Base-by-base conservation (phyloP, 2,888 invertebrate genomes). In the Crematogaster levior region DNA sequence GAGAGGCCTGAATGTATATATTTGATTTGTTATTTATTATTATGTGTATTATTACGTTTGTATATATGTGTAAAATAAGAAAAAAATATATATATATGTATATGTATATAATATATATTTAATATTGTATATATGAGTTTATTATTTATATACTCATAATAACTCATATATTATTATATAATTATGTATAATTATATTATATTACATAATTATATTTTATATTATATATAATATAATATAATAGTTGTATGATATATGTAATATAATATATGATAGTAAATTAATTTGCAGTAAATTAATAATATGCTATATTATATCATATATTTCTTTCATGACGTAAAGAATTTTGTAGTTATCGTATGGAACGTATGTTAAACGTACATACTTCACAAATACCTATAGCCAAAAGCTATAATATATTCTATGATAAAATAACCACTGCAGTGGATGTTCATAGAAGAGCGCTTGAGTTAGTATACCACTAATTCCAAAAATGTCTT, bases 271-370 rank as follows among this genome's bases (percentile, higher is more conserved):
- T n/a, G n/a, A n/a, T n/a, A n/a, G n/a, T n/a, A n/a, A n/a, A n/a
- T n/a, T n/a, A n/a, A n/a, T n/a, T n/a, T n/a, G n/a, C n/a, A n/a
- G n/a, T 34, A 34, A 27, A n/a, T 40, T 56, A 7, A 53, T 40
- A 5, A 15, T 27, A 24, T 53, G 6, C 2, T 18, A 24, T 27
- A 15, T n/a, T 58, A 40, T 56, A 7, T 34, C 18, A 46, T 48
- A 21, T 37, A 56, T 27, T 3, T 43, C n/a, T 58, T 73, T 73
- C 6, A n/a, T 73, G 40, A 58, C 43, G 40, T 30, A 43, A 1
- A 58, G 9, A 73, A 73, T 58, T 73, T 73, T 73, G 21, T 74
- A 74, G 61, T 48, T 74, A 61, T n/a, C 61, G 63, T 51, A 75
- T 75, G n/a, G 5, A 51, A 63, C 51, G 5, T 51, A 30, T 75